Evolutionary conservation across 1,140 invertebrate species (phyloP).

Genomic region (Druon quercuslanigerum): DNA sequence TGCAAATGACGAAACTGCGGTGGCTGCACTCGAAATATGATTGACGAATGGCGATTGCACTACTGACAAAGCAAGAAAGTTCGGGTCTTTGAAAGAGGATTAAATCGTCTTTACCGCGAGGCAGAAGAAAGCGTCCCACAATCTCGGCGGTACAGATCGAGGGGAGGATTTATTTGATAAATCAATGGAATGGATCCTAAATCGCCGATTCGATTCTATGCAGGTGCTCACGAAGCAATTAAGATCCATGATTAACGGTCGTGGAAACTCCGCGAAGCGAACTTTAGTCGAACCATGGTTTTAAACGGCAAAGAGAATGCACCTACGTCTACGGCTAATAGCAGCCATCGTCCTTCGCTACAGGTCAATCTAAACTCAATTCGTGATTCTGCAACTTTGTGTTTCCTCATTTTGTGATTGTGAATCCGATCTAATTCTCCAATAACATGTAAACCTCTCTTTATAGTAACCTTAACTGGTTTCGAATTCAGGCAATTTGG

Average conservation of each 20-base stretch:
- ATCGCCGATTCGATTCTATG: slow-evolving; percentile 52
- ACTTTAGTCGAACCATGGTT: slow-evolving; percentile 39
- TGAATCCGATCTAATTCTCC: not conserved
- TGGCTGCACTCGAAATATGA: not conserved
- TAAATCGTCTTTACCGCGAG: slow-evolving; percentile 45
- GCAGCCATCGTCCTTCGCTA: slow-evolving; percentile 4
- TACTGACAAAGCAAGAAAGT: slow-evolving; percentile 29
- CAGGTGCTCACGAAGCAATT: slow-evolving; percentile 55
- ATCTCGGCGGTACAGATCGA: slow-evolving; percentile 44
- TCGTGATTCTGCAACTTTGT: slow-evolving; percentile 7
- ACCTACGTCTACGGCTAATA: not conserved
- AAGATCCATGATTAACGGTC: slow-evolving; percentile 60
- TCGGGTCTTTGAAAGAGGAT: slow-evolving; percentile 48
- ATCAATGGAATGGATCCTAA: slow-evolving; percentile 53
- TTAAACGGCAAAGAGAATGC: slow-evolving; percentile 22
- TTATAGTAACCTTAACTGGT: too few species aligned
- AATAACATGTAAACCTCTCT: not conserved
- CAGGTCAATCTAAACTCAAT: slow-evolving; percentile 22
- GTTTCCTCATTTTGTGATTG: not conserved
- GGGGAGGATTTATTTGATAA: slow-evolving; percentile 59
- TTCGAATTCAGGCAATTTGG: too few species aligned
- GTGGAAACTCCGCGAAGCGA: slow-evolving; percentile 43
- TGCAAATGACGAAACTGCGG: not conserved
- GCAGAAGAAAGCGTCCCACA: slow-evolving; percentile 41
- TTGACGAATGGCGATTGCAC: slow-evolving; percentile 4